Conservation (phyloP, 2,113 vertebrate species). For the Athene cunicularia region DNA sequence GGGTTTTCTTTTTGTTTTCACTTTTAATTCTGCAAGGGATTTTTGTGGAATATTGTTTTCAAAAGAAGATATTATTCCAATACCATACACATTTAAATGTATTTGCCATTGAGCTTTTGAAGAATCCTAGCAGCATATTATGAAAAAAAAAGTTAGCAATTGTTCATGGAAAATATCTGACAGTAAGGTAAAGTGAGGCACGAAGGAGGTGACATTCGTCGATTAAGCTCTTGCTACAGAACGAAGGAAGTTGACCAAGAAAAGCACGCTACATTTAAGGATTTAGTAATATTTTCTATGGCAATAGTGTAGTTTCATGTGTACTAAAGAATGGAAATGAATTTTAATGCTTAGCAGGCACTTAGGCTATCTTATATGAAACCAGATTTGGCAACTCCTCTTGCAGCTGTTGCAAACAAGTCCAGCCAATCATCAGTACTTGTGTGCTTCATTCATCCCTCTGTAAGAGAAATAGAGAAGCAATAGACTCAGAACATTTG, state of each 20-base stretch:
- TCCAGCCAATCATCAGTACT: conserved; percentile 65
- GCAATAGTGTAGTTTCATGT: conserved; percentile 7
- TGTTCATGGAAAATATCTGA: conserved; percentile 8
- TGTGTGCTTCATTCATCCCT: conserved; percentile 61
- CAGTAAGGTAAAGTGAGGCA: conserved; percentile 26
- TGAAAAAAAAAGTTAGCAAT: not conserved
- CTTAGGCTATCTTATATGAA: conserved; percentile 58
- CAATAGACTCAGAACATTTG: conserved; percentile 54
- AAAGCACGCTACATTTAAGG: conserved; percentile 13
- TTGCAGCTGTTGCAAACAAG: conserved; percentile 69
- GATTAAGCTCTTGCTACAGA: not conserved
- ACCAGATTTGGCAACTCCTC: conserved; percentile 60
- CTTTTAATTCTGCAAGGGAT: not conserved
- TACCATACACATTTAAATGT: not conserved
- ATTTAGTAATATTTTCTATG: conserved; percentile 24
- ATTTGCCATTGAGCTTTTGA: conserved; percentile 4
- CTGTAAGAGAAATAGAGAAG: conserved; percentile 43
- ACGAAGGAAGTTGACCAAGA: conserved; percentile 1
- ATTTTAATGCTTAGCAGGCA: conserved; percentile 57
- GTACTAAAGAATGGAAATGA: conserved; percentile 48
- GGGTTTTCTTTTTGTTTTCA: not conserved
- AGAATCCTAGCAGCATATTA: not conserved
- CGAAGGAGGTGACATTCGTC: not conserved
- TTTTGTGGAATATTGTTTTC: conserved; percentile 5
- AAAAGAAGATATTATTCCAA: conserved; percentile 6